Evolutionary conservation across 2,888 invertebrate genomes (phyloP).

Genomic region (Drosophila incognita): DNA sequence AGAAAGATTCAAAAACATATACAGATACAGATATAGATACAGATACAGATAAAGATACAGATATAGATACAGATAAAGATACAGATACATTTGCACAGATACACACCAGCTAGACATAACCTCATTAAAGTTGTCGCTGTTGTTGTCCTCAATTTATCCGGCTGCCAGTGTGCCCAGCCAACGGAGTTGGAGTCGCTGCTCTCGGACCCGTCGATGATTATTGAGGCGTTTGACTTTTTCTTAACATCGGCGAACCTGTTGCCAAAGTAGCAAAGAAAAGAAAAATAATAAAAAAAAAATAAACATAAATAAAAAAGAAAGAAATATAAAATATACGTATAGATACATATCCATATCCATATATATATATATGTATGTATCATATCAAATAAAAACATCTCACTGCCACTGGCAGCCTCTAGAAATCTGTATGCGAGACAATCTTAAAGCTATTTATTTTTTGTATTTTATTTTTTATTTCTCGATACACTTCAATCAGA

Average conservation of each 20-base stretch:
- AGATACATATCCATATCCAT: conserved; percentile 1
- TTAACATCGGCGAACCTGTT: conserved; percentile 66
- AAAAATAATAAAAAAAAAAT: conserved; percentile 36
- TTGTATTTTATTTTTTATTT: neutral
- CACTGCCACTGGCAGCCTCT: conserved; percentile 52
- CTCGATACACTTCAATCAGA: conserved; percentile 44
- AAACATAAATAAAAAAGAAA: conserved; percentile 31
- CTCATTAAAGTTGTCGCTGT: conserved; percentile 77
- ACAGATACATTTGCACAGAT: conserved; percentile 26
- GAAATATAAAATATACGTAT: conserved; percentile 25
- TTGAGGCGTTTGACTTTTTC: conserved; percentile 77
- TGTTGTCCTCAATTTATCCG: conserved; percentile 77
- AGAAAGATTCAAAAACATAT: neutral
- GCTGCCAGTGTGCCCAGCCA: conserved; percentile 35
- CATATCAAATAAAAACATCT: conserved; percentile 37
- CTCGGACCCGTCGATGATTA: conserved; percentile 65
- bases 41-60: neutral
- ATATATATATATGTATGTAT: conserved; percentile 27
- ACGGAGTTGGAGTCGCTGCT: conserved; percentile 25
- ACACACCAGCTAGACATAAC: conserved; percentile 67
- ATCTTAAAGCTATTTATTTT: conserved; percentile 42
- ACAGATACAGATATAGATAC: neutral
- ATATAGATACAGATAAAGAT: neutral
- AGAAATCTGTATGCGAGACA: conserved; percentile 61
- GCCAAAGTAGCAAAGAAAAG: conserved; percentile 61